Evolutionary conservation across 64 coral and sea anemone genomes (phyloP), one percentile per base, ranked within the genome.

Genomic region (Anthopleura sola): DNA sequence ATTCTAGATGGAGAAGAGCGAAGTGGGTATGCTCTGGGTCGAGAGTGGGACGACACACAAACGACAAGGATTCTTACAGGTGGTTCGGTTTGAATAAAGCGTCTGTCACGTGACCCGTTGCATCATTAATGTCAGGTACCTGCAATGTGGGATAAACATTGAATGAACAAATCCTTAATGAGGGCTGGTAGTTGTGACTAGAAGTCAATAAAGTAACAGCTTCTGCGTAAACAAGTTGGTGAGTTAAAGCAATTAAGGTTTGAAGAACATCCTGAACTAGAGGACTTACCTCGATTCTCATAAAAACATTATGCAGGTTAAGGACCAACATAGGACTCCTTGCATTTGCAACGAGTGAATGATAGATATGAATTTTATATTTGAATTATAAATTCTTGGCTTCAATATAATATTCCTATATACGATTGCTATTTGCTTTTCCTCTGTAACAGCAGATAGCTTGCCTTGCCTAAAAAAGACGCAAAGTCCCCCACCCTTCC

Each of bases 61-160:
- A 62, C 19, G 28, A 31, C 29, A 71, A 31, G 29, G 9, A 71
- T 34, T 32, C 21, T 23, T 21, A 79, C 76, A 38, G 76, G 76
- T 79, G 37, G 37, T 46, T 47, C 26, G 36, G 44, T 79, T 23
- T 37, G 37, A 37, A 23, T 48, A 79, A 48, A 79, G 76, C 76
- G 76, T 79, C 76, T 21, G 19, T 79, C 76, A 79, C 76, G 76
- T 79, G 76, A 71, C 44, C 7, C 26, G 1, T 18, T 19, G 37
- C 37, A 46, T 76, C 5, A 38, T 76, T 76, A 76, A 76, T 46
- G 18, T 0, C 1, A 3, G 44, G 44, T 38, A 79, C 76, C 76
- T 79, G 76, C 24, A 23, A 20, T 38, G 44, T 44, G 76, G 76
- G 39, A 48, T 79, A 79, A 79, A 79, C 76, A 79, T 48, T 79